Evolutionary conservation across 2,797 vertebrate genomes (phyloP).

Genomic region (Pachyuromys duprasi): DNA sequence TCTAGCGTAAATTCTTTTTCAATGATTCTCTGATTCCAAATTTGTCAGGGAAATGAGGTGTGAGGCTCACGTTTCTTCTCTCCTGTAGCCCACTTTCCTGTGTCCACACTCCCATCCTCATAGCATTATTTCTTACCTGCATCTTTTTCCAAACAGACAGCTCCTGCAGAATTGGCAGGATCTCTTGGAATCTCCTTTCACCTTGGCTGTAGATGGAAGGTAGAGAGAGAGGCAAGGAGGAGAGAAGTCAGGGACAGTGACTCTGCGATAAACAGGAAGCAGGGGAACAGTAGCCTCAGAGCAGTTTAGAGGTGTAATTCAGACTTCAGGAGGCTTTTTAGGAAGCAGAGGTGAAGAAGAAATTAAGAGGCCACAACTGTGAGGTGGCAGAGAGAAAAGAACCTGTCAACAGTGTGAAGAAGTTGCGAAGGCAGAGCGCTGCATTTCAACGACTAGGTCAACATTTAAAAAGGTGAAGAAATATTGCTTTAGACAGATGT

Average conservation of each 20-base stretch:
- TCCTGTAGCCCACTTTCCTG: not conserved
- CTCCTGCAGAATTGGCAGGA: not conserved
- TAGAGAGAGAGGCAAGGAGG: not conserved
- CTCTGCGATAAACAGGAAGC: constrained; percentile 37
- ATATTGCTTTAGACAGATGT: not conserved
- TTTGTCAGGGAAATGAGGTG: constrained; percentile 34
- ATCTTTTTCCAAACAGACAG: not conserved
- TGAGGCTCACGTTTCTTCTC: not conserved
- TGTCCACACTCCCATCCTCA: not conserved
- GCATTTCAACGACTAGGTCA: constrained; percentile 63
- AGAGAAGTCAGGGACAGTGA: not conserved
- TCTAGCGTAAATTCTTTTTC: constrained; percentile 53
- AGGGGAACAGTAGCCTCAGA: not conserved
- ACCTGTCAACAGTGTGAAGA: constrained; percentile 37
- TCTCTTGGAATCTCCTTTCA: constrained; percentile 36
- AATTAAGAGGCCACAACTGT: constrained; percentile 65
- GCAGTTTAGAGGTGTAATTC: constrained; percentile 33
- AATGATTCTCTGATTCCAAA: constrained; percentile 55
- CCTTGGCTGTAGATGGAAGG: not conserved
- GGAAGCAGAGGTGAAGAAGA: constrained; percentile 67
- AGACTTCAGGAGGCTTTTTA: constrained; percentile 42
- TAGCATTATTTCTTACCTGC: not conserved
- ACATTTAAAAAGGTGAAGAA: not conserved
- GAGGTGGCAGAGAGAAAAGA: constrained; percentile 49
- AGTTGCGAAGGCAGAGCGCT: constrained; percentile 32